Evolutionary conservation across 2,888 invertebrate species (phyloP), one percentile per base, ranked within the genome.

Genomic region (Drosophila paramelanica): DNA sequence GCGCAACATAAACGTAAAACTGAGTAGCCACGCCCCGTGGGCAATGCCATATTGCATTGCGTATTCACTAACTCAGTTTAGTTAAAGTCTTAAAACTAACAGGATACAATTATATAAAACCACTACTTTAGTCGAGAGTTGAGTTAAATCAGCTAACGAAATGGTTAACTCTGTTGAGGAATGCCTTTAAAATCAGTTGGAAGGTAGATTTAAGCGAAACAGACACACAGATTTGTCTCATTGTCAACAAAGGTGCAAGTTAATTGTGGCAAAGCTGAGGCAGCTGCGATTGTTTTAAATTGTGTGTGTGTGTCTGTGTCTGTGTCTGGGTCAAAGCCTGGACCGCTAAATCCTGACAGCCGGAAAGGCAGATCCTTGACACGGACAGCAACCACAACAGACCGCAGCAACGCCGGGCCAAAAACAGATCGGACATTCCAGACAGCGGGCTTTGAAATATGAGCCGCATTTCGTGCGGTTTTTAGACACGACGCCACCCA

Each of bases 381-480:
- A 52, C 64, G 45, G 42, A 43, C 43, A 31, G 23, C 49, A 41
- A 56, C 38, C 45, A 43, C 36, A 55, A 2, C 20, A 33, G 45
- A 50, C 38, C 42, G n/a, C 45, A 23, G 36, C 46, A 36, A 10
- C 31, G 23, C 33, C n/a, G 47, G 41, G 17, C 45, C 36, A 17
- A 23, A 31, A 38, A 60, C 51, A 53, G 59, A 72, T 73, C 62
- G 72, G 31, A 41, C 50, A 65, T 57, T 59, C 62, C 59, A 53
- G 65, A 64, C 72, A 43, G 66, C 41, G 31, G 52, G 41, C 70
- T 77, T 74, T 83, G 78, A 81, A 81, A 81, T 83, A 81, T 83
- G 84, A 73, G 69, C 64, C 47, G 56, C 73, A 84, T 73, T 82
- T 53, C 43, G 59, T 75, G 74, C 60, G 74, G 72, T 60, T 72